phyloP scores from a whole-genome alignment of 2,888 invertebrate genomes.

The Dolichopus griseipennis region DNA sequence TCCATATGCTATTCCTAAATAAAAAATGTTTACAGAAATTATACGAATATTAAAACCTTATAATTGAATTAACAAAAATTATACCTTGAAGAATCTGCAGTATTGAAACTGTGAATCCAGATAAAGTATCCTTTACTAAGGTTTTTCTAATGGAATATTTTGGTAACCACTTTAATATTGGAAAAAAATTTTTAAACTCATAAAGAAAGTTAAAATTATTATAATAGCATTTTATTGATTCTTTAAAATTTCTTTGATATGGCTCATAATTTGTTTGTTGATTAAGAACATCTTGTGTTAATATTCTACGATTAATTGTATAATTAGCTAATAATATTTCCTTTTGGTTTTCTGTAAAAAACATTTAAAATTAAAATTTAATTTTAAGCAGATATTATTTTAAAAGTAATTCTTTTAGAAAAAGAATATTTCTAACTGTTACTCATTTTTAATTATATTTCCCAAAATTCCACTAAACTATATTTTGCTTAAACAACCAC shows the following conservation, averaged over 20 bases:
- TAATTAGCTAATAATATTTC: too few relatives aligned
- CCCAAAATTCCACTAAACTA: too few relatives aligned
- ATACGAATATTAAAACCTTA: too few relatives aligned
- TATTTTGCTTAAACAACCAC: too few relatives aligned
- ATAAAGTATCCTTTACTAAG: slow-evolving; percentile 60
- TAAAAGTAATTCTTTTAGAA: too few relatives aligned
- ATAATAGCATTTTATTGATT: neutral
- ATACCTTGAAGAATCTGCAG: slow-evolving; percentile 76
- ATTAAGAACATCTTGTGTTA: too few relatives aligned
- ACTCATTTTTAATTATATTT: neutral
- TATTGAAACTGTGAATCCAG: slow-evolving; percentile 76
- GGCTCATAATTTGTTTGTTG: too few relatives aligned
- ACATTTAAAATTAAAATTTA: too few relatives aligned
- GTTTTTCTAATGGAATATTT: slow-evolving; percentile 53
- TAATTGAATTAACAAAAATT: too few relatives aligned
- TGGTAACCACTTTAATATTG: slow-evolving; percentile 55
- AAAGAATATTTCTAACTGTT: neutral
- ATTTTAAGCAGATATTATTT: neutral
- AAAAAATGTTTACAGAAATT: too few relatives aligned
- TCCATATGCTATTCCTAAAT: slow-evolving; percentile 56
- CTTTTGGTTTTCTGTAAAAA: too few relatives aligned
- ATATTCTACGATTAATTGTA: too few relatives aligned
- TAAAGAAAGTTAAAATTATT: neutral
- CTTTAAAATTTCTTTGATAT: slow-evolving; percentile 29
- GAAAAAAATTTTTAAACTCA: slow-evolving; percentile 36